Evolutionary conservation across 2,113 vertebrate genomes (phyloP), one percentile per base, ranked within the genome.

Genomic region (Hipposideros armiger): DNA sequence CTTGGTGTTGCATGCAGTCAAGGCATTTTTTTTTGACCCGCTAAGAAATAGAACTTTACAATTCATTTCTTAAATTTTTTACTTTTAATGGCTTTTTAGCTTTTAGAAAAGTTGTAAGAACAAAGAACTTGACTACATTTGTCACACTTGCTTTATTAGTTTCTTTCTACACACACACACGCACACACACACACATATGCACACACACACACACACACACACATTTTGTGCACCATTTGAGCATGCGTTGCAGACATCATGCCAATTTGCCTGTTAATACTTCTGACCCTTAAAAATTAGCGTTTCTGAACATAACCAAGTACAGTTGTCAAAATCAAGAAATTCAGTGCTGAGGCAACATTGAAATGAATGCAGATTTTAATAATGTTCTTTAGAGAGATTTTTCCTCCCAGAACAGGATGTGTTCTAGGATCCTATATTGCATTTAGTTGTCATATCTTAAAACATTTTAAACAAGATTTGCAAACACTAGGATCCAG

Each of bases 401-500:
- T 50, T 64, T 72, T 69, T 91, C 42, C 4, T 86, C 13, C 14
- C 70, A 15, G 1, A 62, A 13, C 1, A 87, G 52, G 24, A 15
- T 70, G 8, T 47, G 52, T 50, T 83, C 3, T 81, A 45, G 45
- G 54, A n/a, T 88, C 8, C 42, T 36, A 19, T 47, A 30, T 69
- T 70, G 13, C 14, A 87, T 32, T 17, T 77, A 62, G 20, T 74
- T 45, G n/a, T 58, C 5, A 4, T 32, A 3, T 58, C 40, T 84
- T n/a, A 72, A 86, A 64, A 81, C 28, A 60, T 62, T 70, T 89
- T 91, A 83, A 96, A 67, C 8, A 8, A 64, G 70, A 64, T 94
- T 93, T 92, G 7, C 14, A 45, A 83, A 87, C 14, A 60, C 4
- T 0, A 80, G 76, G 20, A 50, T 81, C 45, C 36, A 30, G 87